Base-by-base conservation (phyloP, 2,797 vertebrate species). In the Onychomys arenicola region DNA sequence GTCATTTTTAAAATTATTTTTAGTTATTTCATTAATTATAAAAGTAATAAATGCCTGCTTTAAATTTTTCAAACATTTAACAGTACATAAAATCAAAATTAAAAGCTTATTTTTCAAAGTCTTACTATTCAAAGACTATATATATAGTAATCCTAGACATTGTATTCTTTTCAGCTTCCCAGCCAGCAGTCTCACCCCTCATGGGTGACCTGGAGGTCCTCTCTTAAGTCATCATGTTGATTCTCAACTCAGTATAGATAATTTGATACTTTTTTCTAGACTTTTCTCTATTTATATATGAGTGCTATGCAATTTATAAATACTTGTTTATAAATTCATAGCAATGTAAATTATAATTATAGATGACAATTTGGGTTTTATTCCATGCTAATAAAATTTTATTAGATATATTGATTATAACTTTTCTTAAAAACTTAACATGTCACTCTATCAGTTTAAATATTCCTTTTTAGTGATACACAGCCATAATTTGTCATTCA, bases 91-190 rank as follows among this genome's bases (percentile, higher is more conserved):
- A 93, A 49, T 93, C 46, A 91, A 96, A 94, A 87, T 90, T 61
- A 17, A 93, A 88, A 63, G n/a, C 81, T 55, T 96, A 29, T 91
- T 13, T 52, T 96, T 91, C 27, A 86, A 81, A 94, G 49, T 94
- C 23, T 67, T 65, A 63, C 12, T 91, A 82, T 5, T 25, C 2
- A 63, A 69, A 89, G 17, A 73, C 91, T 65, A 59, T 73, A 34
- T 65, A 59, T 73, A 34, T 73, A 77, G 69, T 25, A 21, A 37
- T 23, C 69, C 5, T 21, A 23, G 55, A 1, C 55, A 61, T 63
- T 65, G 57, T 73, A 14, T 13, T 29, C 16, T 89, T 37, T 11
- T 34, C 5, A 2, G 27, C 55, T 75, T 75, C 69, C 25, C 25
- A 32, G 52, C 52, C 17, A 8, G 21, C 37, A 43, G 25, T 11